phyloP scores from a whole-genome alignment of 2,797 vertebrate species.

The Smutsia temminckii region DNA sequence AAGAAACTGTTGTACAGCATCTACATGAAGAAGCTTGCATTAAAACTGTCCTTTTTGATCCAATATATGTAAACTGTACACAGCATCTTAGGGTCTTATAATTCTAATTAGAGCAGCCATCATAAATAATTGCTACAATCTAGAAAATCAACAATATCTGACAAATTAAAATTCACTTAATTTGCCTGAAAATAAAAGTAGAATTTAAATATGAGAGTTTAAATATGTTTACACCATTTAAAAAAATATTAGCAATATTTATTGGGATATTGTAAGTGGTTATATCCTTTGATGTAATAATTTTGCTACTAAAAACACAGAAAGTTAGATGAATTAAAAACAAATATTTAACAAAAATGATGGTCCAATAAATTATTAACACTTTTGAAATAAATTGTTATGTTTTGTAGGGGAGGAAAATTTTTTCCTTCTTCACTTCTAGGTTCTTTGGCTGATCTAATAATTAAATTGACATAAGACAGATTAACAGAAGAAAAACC shows the following conservation, averaged over 20 bases:
- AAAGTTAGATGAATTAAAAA: neutral
- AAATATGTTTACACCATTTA: neutral
- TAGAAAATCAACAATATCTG: constrained; percentile 35
- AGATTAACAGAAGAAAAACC: neutral
- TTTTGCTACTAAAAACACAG: neutral
- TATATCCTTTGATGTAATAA: neutral
- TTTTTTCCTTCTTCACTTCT: neutral
- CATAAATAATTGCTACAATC: constrained; percentile 18
- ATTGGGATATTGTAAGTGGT: neutral
- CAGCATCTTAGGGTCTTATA: constrained; percentile 37
- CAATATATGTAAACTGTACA: neutral
- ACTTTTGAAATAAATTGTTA: neutral
- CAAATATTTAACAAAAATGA: neutral
- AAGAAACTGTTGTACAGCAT: constrained; percentile 34
- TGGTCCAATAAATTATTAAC: neutral
- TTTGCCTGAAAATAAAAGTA: neutral
- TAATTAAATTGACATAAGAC: neutral
- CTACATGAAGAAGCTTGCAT: constrained; percentile 60
- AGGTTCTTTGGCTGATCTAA: neutral
- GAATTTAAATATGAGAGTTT: neutral
- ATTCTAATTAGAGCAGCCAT: constrained; percentile 11
- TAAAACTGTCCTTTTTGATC: constrained; percentile 56
- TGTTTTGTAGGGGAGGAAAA: neutral
- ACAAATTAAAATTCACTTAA: constrained; percentile 28
- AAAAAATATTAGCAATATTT: neutral